Base-by-base conservation (phyloP, 2,797 vertebrate species). In the Cottoperca gobio region DNA sequence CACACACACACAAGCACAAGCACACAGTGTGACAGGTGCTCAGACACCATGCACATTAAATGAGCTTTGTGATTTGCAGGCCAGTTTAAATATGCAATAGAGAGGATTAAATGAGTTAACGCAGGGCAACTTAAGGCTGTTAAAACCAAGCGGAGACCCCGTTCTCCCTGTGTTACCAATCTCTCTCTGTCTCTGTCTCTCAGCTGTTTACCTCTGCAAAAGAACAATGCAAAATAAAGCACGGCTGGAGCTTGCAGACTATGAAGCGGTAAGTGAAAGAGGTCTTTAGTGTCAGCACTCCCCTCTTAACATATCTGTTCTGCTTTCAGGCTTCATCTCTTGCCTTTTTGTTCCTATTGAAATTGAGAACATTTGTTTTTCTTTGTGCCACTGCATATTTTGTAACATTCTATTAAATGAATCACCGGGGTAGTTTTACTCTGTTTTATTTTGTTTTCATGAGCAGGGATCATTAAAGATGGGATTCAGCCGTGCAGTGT, bases 221-320 rank as follows among this genome's bases (percentile, higher is more conserved):
- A 94, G 98, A 95, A 99, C 98, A 92, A 99, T 99, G 98, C 97
- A 99, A 96, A 99, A 99, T 91, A 99, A 99, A 95, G 97, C 97
- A 55, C 95, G 98, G 76, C 96, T 99, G 93, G 98, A 99, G 91
- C 95, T 99, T 63, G 97, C 97, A 70, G 97, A 99, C 91, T 97
- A 99, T 59, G 98, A 99, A 93, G 98, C 98, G 87, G 97, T 99
- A 94, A 97, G 97, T 90, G 33, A 72, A 73, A 60, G 49, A 65
- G 82, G 54, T 79, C 62, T 70, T 73, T 62, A 17, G 74, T 76
- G 73, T 82, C 81, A 74, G 3, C 23, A 14, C 39, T 70, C 65
- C 49, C 24, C 58, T 70, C 70, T 68, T 76, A 60, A 73, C 60
- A 50, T 50, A 66, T 76, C 70, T 73, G 8, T 52, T 62, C 28